A percentile compares a stretch with the other conserved stretches of the same genome.
Evolutionary conservation across 2,113 vertebrate species (phyloP).

Genomic region (Indri indri): DNA sequence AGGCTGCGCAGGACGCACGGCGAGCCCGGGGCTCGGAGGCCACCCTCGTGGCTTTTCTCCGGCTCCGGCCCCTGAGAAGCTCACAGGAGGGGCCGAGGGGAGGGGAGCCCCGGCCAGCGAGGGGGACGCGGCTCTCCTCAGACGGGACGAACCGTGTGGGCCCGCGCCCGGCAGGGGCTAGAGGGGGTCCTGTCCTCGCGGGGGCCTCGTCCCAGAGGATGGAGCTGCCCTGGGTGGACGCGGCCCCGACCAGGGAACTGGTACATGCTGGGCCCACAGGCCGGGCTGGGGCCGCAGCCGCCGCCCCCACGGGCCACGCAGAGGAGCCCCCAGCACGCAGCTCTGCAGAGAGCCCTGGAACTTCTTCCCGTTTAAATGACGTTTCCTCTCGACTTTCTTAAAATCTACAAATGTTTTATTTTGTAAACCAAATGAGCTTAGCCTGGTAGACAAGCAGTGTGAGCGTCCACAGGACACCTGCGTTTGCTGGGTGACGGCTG

Average conservation of each 20-base stretch:
- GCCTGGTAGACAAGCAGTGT: fast-evolving
- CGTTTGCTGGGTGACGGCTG: fast-evolving
- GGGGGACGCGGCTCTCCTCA: fast-evolving
- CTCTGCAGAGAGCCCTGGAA: background rate
- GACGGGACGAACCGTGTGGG: fast-evolving
- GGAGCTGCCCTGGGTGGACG: too few species aligned
- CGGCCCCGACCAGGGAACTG: too few species aligned
- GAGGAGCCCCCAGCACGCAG: too few species aligned
- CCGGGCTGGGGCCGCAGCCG: too few species aligned
- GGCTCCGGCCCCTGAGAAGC: background rate
- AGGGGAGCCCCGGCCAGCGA: background rate
- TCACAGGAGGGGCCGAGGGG: background rate
- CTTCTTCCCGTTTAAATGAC: fast-evolving
- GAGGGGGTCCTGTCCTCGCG: too few species aligned
- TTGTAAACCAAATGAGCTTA: background rate
- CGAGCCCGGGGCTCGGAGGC: background rate
- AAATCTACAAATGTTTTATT: fast-evolving
- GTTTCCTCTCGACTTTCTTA: background rate
- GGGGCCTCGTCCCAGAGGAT: too few species aligned
- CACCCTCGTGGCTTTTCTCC: background rate
- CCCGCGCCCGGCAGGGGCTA: background rate
- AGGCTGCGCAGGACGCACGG: too few species aligned
- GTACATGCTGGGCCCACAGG: too few species aligned
- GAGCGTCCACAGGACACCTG: fast-evolving
- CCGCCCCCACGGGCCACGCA: too few species aligned